Conservation (phyloP, 2,113 vertebrate species). For the Odontesthes bonariensis region DNA sequence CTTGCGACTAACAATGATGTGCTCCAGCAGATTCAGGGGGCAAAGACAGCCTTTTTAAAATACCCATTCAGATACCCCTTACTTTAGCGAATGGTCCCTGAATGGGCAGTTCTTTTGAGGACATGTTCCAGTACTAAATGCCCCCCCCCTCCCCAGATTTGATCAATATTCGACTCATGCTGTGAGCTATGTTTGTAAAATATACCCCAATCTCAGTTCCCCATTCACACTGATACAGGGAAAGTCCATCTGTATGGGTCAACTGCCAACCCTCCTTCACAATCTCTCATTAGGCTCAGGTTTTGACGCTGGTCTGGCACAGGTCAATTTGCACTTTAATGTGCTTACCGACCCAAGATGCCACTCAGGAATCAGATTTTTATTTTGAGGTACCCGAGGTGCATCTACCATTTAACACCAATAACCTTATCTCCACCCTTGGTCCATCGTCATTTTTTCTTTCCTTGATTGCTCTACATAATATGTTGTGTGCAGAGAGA, state of each 20-base stretch:
- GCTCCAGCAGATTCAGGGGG: too few species aligned
- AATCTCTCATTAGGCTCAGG: background rate
- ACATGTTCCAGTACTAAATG: background rate
- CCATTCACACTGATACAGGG: background rate
- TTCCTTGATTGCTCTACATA: background rate
- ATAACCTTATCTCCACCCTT: background rate
- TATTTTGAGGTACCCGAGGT: background rate
- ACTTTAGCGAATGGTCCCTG: too few species aligned
- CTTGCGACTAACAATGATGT: too few species aligned
- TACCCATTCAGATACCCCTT: too few species aligned
- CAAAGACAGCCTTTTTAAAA: too few species aligned
- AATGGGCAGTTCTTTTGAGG: background rate
- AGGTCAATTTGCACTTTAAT: background rate
- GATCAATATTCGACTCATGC: background rate
- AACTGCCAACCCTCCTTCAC: background rate
- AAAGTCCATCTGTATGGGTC: background rate
- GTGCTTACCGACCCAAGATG: background rate
- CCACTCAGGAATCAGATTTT: background rate
- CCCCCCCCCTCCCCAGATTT: background rate
- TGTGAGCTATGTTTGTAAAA: background rate
- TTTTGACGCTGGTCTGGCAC: background rate
- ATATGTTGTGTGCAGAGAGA: background rate
- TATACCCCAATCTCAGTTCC: background rate
- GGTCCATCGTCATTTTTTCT: background rate
- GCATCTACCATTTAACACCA: background rate